A percentile compares a stretch with the other conserved stretches of the same genome.
phyloP scores from a whole-genome alignment of 1,140 invertebrate genomes.

The Radopholus similis region DNA sequence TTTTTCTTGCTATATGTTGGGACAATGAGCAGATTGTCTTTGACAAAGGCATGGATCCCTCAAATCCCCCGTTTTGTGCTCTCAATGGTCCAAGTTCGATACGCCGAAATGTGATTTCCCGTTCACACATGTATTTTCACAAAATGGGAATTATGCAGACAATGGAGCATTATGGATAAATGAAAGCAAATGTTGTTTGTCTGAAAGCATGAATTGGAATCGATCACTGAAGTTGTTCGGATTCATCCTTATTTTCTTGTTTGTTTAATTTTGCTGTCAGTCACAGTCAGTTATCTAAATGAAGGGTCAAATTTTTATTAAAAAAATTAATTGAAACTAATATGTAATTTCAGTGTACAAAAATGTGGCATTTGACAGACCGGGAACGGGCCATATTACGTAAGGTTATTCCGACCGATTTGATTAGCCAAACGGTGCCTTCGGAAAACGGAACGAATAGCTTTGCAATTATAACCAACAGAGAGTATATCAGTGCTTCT shows the following conservation, averaged over 20 bases:
- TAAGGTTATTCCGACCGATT: slow-evolving; percentile 13
- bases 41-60: too few relatives aligned
- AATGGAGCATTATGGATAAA: too few relatives aligned
- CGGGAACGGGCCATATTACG: background rate
- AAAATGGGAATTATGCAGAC: too few relatives aligned
- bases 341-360: too few relatives aligned
- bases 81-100: background rate
- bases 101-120: background rate
- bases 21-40: slow-evolving; percentile 2
- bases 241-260: too few relatives aligned
- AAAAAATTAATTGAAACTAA: too few relatives aligned
- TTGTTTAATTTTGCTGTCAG: too few relatives aligned
- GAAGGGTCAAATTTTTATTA: too few relatives aligned
- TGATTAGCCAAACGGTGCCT: background rate
- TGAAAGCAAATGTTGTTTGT: too few relatives aligned
- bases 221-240: too few relatives aligned
- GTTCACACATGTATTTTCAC: background rate
- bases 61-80: background rate
- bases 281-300: too few relatives aligned
- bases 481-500: background rate
- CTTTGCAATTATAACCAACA: background rate
- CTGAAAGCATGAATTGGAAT: too few relatives aligned
- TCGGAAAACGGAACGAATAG: background rate
- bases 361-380: slow-evolving; percentile 17
- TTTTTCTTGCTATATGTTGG: background rate